A percentile compares a stretch with the other conserved stretches of the same genome.
These are phyloP conservation scores for Phylloscopus whistleri DNA, from an alignment of 2,113 vertebrate species.

Conservation along the genomic window DNA sequence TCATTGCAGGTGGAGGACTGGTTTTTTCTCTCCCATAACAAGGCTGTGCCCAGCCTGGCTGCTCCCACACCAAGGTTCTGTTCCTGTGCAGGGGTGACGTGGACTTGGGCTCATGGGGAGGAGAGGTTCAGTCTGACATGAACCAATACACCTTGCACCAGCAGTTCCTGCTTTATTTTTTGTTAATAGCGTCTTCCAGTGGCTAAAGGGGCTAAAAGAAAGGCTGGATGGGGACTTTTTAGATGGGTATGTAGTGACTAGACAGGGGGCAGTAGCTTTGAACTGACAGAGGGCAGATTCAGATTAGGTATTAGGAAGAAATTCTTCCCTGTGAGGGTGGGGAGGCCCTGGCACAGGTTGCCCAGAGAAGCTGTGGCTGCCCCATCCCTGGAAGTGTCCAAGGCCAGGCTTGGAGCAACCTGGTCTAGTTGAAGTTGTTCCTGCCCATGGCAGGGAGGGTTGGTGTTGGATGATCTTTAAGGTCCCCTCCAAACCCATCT, in stretches of 20 bases:
- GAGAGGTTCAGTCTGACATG: neutral
- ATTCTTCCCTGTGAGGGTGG: neutral
- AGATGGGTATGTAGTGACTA: neutral
- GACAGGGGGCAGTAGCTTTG: neutral
- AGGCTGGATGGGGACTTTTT: neutral
- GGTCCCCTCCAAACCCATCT: neutral
- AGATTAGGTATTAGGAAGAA: neutral
- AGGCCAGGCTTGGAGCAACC: neutral
- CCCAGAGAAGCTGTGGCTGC: neutral
- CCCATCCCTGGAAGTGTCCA: neutral
- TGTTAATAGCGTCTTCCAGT: neutral
- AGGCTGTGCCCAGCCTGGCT: neutral
- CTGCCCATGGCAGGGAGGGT: neutral
- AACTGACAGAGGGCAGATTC: neutral
- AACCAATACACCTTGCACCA: accelerated
- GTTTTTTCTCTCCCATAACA: neutral
- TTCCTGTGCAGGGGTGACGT: neutral
- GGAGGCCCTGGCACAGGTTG: neutral
- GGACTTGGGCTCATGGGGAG: neutral
- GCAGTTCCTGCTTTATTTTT: neutral
- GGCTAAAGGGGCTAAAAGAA: neutral
- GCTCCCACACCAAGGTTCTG: neutral
- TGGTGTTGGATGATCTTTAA: neutral
- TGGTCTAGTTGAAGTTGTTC: accelerated
- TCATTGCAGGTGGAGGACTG: neutral